phyloP scores from a whole-genome alignment of 1,140 invertebrate species.

The Lepidurus couesii region DNA sequence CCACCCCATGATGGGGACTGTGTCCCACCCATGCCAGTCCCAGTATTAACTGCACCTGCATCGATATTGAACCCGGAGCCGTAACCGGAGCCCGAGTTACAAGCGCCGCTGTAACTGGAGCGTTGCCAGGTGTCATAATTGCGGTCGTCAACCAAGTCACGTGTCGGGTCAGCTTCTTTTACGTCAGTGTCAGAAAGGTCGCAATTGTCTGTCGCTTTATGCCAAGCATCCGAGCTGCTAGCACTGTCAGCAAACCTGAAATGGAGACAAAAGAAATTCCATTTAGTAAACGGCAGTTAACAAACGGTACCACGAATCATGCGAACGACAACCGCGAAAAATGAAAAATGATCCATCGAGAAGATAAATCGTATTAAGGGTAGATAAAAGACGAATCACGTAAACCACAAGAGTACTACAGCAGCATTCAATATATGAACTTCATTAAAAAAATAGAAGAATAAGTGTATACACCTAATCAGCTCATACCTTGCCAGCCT shows the following conservation, averaged over 20 bases:
- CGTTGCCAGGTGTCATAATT: conserved; percentile 34
- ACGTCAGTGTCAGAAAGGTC: conserved; percentile 34
- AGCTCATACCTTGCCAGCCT: too few species aligned
- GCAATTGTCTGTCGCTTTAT: conserved; percentile 33
- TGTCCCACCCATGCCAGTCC: conserved; percentile 6
- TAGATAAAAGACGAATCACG: not conserved
- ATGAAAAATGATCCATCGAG: too few species aligned
- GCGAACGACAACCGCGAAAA: too few species aligned
- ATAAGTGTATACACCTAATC: too few species aligned
- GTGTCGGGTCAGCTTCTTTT: conserved; percentile 26
- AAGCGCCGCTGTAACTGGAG: conserved; percentile 26
- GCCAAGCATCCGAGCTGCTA: conserved; percentile 19
- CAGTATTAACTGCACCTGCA: conserved; percentile 8
- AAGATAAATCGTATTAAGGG: not conserved
- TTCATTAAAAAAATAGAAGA: too few species aligned
- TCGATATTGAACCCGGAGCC: not conserved
- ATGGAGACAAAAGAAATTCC: not conserved
- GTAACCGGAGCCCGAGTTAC: conserved; percentile 12
- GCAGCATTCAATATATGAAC: conserved; percentile 27
- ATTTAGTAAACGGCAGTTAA: too few species aligned
- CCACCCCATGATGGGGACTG: not conserved
- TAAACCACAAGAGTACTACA: not conserved
- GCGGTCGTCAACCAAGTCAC: conserved; percentile 32
- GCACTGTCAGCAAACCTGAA: conserved; percentile 23
- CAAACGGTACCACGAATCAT: too few species aligned